These are phyloP conservation scores for Papilio machaon DNA, from an alignment of 1,140 invertebrate species.

Conservation along the genomic window DNA sequence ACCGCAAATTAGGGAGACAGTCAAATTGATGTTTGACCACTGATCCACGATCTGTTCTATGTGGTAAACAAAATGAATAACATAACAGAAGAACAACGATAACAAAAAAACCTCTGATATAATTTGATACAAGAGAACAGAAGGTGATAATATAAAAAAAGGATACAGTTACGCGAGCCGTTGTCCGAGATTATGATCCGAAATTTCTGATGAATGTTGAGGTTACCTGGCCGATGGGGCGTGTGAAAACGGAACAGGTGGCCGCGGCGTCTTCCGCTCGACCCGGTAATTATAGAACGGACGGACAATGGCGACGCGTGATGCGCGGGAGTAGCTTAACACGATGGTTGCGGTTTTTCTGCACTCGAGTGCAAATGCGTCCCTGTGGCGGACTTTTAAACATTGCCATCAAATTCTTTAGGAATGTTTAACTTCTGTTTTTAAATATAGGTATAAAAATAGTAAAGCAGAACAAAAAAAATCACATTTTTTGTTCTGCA, in stretches of 20 bases:
- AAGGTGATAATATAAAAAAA: slow-evolving; percentile 59
- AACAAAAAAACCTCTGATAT: slow-evolving; percentile 2
- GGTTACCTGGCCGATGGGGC: slow-evolving; percentile 63
- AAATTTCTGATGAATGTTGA: slow-evolving; percentile 39
- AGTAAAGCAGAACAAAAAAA: too few species aligned
- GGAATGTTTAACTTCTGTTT: not conserved
- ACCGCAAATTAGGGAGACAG: slow-evolving; percentile 1
- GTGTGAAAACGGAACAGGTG: slow-evolving; percentile 80
- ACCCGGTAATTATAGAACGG: slow-evolving; percentile 66
- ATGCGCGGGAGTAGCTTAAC: slow-evolving; percentile 56
- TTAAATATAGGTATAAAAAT: too few species aligned
- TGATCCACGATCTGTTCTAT: not conserved
- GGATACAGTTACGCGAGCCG: slow-evolving; percentile 66
- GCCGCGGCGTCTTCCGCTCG: slow-evolving; percentile 59
- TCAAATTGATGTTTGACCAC: not conserved
- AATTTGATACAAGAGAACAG: slow-evolving; percentile 43
- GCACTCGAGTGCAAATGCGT: slow-evolving; percentile 19
- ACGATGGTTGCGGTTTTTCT: slow-evolving; percentile 58
- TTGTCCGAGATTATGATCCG: slow-evolving; percentile 56
- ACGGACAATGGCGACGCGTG: slow-evolving; percentile 62
- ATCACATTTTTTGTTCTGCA: too few species aligned
- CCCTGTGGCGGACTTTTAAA: not conserved
- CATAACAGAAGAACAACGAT: not conserved
- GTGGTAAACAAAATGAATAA: slow-evolving; percentile 12
- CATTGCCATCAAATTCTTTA: not conserved